Percentiles rank a stretch among this genome's conserved stretches.
Evolutionary conservation across 2,797 vertebrate genomes (phyloP).

Genomic region (Iguana delicatissima): DNA sequence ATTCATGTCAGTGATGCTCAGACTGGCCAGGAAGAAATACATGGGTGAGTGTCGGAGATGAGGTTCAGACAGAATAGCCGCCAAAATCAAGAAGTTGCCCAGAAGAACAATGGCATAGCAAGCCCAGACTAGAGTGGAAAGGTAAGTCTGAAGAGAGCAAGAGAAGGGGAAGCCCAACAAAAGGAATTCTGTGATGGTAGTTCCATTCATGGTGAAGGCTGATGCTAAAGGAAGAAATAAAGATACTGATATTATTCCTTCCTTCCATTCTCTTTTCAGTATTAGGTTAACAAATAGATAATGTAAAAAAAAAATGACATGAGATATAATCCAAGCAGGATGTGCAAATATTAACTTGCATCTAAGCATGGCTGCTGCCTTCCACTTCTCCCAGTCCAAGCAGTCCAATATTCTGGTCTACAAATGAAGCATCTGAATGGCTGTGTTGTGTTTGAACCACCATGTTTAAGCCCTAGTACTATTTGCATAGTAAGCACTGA

Average conservation of each 20-base stretch:
- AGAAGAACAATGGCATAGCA: not conserved
- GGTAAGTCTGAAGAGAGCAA: not conserved
- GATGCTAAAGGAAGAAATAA: not conserved
- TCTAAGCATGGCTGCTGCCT: too few relatives aligned
- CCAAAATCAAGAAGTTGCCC: conserved; percentile 17
- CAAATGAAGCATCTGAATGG: too few relatives aligned
- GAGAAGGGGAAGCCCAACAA: not conserved
- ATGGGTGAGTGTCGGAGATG: too few relatives aligned
- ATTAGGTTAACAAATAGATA: too few relatives aligned
- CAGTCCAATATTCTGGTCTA: too few relatives aligned
- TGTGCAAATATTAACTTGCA: too few relatives aligned
- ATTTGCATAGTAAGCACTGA: too few relatives aligned
- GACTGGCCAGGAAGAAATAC: conserved; percentile 9
- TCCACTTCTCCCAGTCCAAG: too few relatives aligned
- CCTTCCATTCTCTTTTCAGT: too few relatives aligned
- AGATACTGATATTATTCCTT: not conserved
- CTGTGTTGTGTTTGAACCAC: not conserved
- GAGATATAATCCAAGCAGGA: too few relatives aligned
- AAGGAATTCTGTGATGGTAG: conserved; percentile 3
- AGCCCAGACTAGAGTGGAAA: not conserved
- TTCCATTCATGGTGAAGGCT: not conserved
- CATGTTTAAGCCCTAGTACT: not conserved
- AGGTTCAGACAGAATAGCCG: too few relatives aligned
- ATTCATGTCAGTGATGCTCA: conserved; percentile 59
- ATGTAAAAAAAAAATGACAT: too few relatives aligned